A percentile compares a stretch with the other conserved stretches of the same genome.
Evolutionary conservation across 1,140 invertebrate genomes (phyloP).

Genomic region (Sipha flava): DNA sequence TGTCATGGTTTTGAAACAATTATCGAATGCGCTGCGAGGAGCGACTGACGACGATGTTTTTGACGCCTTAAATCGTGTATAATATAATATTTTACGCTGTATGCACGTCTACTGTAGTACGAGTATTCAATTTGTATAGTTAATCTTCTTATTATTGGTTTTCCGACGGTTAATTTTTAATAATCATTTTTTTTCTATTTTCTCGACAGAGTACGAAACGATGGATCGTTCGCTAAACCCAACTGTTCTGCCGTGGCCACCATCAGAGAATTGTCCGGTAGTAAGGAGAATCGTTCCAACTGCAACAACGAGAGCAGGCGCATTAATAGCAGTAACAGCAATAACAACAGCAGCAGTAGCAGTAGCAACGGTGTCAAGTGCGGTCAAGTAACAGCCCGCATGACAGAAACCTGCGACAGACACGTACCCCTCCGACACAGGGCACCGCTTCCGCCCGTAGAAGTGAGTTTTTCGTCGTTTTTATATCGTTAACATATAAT

Average conservation of each 20-base stretch:
- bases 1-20: background rate
- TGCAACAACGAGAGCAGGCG: no score
- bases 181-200: background rate
- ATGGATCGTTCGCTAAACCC: slow-evolving; percentile 8
- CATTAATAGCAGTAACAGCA: background rate
- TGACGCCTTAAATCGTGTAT: no score
- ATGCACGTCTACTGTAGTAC: no score
- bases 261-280: slow-evolving; percentile 7
- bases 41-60: no score
- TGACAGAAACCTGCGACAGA: slow-evolving; percentile 17
- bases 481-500: no score
- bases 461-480: background rate
- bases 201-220: background rate
- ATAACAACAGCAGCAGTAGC: background rate
- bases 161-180: background rate
- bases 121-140: no score
- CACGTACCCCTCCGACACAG: background rate
- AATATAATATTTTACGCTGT: no score
- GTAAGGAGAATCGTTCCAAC: background rate
- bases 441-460: background rate
- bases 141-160: no score
- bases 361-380: background rate
- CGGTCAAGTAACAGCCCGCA: background rate
- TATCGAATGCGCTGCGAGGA: no score
- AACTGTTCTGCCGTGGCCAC: slow-evolving; percentile 4